A percentile compares a stretch with the other conserved stretches of the same genome.
phyloP scores from a whole-genome alignment of 1,140 invertebrate species.

The Dolichoris vasculosae region DNA sequence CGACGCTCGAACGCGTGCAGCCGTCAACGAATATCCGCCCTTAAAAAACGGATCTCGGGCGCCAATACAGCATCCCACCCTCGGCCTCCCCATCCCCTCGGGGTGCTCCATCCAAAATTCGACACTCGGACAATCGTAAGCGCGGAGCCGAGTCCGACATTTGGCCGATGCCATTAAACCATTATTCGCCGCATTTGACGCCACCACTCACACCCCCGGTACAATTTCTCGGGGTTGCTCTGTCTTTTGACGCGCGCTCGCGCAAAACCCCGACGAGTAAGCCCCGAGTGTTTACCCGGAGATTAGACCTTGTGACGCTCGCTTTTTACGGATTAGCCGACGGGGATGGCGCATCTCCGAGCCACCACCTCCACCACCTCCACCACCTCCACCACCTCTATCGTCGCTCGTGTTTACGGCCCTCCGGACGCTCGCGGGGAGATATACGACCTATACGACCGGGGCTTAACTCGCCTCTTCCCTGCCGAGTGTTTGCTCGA shows the following conservation, averaged over 20 bases:
- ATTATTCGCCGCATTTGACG: background rate
- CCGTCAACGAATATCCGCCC: background rate
- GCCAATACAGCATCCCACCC: background rate
- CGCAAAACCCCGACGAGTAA: background rate
- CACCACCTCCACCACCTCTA: too few species aligned
- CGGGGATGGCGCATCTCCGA: background rate
- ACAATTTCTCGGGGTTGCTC: background rate
- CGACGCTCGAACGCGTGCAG: background rate
- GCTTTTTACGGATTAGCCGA: slow-evolving; percentile 43
- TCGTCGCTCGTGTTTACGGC: background rate
- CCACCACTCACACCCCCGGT: background rate
- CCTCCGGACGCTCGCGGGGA: too few species aligned
- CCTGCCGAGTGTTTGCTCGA: background rate
- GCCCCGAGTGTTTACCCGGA: slow-evolving; percentile 40
- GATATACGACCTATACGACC: background rate
- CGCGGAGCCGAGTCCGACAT: background rate
- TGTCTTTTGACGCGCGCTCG: slow-evolving; percentile 6
- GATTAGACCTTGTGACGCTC: slow-evolving; percentile 8
- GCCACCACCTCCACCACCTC: too few species aligned
- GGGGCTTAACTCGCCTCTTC: background rate
- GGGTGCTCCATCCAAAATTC: background rate
- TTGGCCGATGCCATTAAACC: slow-evolving; percentile 2
- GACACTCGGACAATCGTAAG: background rate
- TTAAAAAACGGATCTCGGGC: background rate
- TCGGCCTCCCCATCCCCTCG: too few species aligned